Evolutionary conservation across 1,140 invertebrate genomes (phyloP).

Genomic region (Bombus affinis): DNA sequence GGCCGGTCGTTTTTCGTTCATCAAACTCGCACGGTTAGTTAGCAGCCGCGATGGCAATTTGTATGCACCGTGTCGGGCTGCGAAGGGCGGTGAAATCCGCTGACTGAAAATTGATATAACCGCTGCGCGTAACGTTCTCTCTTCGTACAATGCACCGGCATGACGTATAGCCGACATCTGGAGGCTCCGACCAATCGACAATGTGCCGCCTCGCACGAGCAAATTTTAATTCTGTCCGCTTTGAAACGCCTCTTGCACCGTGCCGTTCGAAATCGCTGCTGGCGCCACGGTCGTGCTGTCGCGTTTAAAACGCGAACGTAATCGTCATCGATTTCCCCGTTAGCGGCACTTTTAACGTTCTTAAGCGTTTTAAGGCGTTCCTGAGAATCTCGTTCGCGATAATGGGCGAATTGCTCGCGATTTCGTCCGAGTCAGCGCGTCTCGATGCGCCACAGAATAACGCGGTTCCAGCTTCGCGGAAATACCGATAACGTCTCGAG

Average conservation of each 20-base stretch:
- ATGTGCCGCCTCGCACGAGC: background rate
- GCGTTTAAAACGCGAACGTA: background rate
- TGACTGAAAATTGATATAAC: conserved; percentile 65
- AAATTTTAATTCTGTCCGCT: background rate
- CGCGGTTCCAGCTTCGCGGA: background rate
- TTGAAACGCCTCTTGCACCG: background rate
- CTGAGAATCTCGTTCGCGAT: background rate
- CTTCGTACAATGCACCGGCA: conserved; percentile 25
- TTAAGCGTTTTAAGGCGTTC: background rate
- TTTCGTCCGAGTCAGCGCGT: conserved; percentile 29
- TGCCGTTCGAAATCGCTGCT: too few relatives aligned
- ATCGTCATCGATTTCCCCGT: conserved; percentile 35
- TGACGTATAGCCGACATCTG: conserved; percentile 61
- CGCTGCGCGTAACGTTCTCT: conserved; percentile 29
- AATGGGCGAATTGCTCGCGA: conserved; percentile 15
- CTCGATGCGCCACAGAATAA: background rate
- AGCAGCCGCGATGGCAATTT: conserved; percentile 66
- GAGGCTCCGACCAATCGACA: conserved; percentile 19
- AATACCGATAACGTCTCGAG: conserved; percentile 16
- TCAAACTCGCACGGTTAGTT: conserved; percentile 59
- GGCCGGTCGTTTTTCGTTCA: conserved; percentile 15
- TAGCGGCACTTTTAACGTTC: conserved; percentile 15
- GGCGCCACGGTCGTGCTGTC: too few relatives aligned
- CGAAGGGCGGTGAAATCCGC: conserved; percentile 37
- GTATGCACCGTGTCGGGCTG: conserved; percentile 50